A percentile compares a stretch with the other conserved stretches of the same genome.
phyloP scores from a whole-genome alignment of 2,888 invertebrate genomes.

The Calameuta pallipes region DNA sequence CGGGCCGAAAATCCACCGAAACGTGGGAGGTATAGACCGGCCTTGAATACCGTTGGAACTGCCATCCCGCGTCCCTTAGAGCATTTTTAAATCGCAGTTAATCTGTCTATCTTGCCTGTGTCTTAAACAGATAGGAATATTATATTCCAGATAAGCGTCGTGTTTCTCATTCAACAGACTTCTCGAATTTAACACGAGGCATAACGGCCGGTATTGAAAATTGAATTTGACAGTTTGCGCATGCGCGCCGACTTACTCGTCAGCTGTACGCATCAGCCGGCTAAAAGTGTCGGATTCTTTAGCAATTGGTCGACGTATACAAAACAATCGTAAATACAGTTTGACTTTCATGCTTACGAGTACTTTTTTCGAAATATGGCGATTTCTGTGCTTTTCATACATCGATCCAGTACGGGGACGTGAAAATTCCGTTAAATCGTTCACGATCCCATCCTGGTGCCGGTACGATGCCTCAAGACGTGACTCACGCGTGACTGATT shows the following conservation, averaged over 20 bases:
- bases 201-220: background rate
- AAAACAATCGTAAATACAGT: background rate
- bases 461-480: constrained; percentile 27
- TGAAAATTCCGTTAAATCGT: constrained; percentile 1
- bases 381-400: background rate
- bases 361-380: background rate
- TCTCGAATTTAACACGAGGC: background rate
- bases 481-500: constrained; percentile 53
- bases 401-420: background rate
- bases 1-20: background rate
- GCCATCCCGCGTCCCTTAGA: background rate
- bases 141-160: background rate
- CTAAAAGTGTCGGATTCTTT: background rate
- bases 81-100: background rate
- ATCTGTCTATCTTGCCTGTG: background rate
- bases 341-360: background rate
- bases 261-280: background rate
- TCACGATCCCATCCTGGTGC: constrained; percentile 1
- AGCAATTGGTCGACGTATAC: background rate
- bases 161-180: background rate
- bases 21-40: constrained; percentile 1
- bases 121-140: background rate
- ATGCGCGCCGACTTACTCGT: background rate
- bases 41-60: constrained; percentile 4
- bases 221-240: background rate